phyloP scores from a whole-genome alignment of 2,797 vertebrate genomes.

The Euthynnus affinis region DNA sequence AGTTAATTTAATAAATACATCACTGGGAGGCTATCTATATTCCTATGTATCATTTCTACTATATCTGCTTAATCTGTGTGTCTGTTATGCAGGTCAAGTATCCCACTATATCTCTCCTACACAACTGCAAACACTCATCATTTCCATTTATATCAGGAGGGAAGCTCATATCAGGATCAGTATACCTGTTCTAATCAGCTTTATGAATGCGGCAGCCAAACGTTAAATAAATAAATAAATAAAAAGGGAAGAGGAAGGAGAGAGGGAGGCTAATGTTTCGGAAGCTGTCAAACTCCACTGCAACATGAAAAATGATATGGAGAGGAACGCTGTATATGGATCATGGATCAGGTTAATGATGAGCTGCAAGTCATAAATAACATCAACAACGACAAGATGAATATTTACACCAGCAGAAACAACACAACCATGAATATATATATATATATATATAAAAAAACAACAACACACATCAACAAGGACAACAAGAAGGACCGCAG shows the following conservation, averaged over 20 bases:
- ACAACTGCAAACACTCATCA: no score
- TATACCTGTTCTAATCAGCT: conserved; percentile 55
- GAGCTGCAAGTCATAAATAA: conserved; percentile 46
- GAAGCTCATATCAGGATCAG: conserved; percentile 50
- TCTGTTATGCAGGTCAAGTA: neutral
- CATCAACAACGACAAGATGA: neutral
- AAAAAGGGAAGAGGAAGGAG: neutral
- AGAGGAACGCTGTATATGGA: conserved; percentile 35
- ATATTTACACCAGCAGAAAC: conserved; percentile 8
- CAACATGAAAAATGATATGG: conserved; percentile 42
- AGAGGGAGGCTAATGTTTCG: no score
- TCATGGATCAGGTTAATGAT: conserved; percentile 63
- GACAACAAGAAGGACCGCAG: neutral
- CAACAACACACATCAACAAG: conserved; percentile 5
- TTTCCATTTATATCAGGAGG: no score
- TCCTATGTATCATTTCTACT: no score
- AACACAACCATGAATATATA: conserved; percentile 25
- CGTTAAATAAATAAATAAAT: neutral
- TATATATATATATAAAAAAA: no score
- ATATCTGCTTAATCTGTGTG: no score
- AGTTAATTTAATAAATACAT: no score
- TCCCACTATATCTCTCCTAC: no score
- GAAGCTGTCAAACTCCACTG: conserved; percentile 57
- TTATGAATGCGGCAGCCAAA: conserved; percentile 50
- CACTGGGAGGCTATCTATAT: no score